These are phyloP conservation scores for Eurystomus glaucurus DNA, from an alignment of 2,797 vertebrate species.

Conservation along the genomic window DNA sequence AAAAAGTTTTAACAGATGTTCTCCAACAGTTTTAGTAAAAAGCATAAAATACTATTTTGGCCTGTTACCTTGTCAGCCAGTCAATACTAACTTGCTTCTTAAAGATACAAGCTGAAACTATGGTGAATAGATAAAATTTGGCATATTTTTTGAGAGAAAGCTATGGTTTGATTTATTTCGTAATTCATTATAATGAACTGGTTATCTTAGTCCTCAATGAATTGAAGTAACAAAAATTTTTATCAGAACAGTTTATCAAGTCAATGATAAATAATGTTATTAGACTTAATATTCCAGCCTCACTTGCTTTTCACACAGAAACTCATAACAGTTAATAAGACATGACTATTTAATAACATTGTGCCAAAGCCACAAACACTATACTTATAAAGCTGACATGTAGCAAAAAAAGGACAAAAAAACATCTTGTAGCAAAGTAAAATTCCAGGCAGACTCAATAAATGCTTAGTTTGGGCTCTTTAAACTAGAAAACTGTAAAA, in stretches of 20 bases:
- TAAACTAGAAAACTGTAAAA: background rate
- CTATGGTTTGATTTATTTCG: constrained; percentile 4
- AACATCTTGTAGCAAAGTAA: background rate
- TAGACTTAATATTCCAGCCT: constrained; percentile 39
- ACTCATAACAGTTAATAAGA: background rate
- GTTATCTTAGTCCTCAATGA: constrained; percentile 14
- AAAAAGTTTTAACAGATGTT: background rate
- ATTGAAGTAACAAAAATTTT: constrained; percentile 49
- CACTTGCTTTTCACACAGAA: constrained; percentile 51
- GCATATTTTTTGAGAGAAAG: background rate
- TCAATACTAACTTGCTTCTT: background rate
- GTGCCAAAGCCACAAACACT: constrained; percentile 11
- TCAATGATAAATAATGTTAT: constrained; percentile 58
- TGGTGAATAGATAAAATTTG: background rate
- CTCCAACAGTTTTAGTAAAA: background rate
- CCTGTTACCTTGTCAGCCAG: background rate
- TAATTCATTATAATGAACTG: constrained; percentile 12
- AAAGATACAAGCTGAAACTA: background rate
- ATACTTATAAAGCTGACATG: background rate
- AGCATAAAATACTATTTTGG: background rate
- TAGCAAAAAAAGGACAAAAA: background rate
- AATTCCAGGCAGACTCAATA: background rate
- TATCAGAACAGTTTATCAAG: constrained; percentile 44
- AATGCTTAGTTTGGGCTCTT: background rate
- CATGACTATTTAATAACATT: constrained; percentile 26